Evolutionary conservation across 2,888 invertebrate species (phyloP), one percentile per base, ranked within the genome.

Genomic region (Philonicus albiceps): DNA sequence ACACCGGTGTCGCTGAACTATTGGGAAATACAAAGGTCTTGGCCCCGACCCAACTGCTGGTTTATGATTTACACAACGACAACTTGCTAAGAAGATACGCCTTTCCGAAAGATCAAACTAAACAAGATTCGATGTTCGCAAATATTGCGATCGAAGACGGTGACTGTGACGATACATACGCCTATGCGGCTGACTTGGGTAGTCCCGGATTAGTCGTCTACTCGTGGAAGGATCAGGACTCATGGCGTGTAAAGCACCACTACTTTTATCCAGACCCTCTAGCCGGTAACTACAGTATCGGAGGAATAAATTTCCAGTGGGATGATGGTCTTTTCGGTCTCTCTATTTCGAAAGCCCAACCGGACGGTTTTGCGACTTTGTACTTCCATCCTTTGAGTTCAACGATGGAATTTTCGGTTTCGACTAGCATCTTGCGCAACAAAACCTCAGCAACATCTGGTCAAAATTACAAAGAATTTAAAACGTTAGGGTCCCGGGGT

Each of bases 311-410:
- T 87, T 96, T 96, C 90, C 95, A 94, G 88, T 96, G 96, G 96
- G 94, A 94, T 3, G 96, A 97, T 90, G 96, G 96, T 0, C 91
- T 97, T 1, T 96, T 96, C 88, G 96, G 96, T 0, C 90, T 97
- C 88, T 95, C 95, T 0, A 90, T 97, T 13, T 94, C 95, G 0
- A 94, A 94, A 6, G 94, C 95, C 0, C 94, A 94, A 86, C 89
- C 93, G 0, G 94, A 95, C 85, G 95, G 95, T 40, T 95, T 92
- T 90, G 95, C 96, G 87, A 95, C 95, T 0, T 91, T 97, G 2
- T 97, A 95, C 90, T 97, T 96, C 93, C 97, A 97, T 90, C 96
- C 97, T 0, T 93, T 97, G 91, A 94, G 95, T 2, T 96, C 96
- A 89, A 95, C 94, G 87, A 94, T 95, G 90, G 96, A 97, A 90